Conservation (phyloP, 2,113 vertebrate species). For the Odontophorus gujanensis region DNA sequence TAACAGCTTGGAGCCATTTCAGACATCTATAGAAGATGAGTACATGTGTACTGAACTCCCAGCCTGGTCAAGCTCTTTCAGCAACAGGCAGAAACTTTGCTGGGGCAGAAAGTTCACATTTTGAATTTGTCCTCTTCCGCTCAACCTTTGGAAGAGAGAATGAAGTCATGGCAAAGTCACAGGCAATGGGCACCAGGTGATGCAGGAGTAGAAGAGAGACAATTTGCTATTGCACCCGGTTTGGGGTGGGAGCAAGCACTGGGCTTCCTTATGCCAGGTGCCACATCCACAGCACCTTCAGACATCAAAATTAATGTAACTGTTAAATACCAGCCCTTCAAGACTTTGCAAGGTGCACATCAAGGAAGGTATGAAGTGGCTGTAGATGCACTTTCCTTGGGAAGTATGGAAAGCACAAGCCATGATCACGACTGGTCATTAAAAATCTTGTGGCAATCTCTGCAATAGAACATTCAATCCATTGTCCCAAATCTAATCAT, state of each 20-base stretch:
- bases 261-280: neutral
- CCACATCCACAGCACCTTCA: neutral
- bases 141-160: neutral
- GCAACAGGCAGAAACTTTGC: neutral
- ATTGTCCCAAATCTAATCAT: conserved; percentile 74
- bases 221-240: neutral
- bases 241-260: neutral
- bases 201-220: neutral
- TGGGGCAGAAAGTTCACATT: neutral
- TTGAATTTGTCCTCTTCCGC: neutral
- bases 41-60: neutral
- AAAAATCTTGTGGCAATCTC: conserved; percentile 63
- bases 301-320: neutral
- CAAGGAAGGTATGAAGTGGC: neutral
- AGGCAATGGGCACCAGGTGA: neutral
- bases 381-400: neutral
- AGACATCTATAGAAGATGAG: neutral
- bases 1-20: neutral
- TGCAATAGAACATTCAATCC: conserved; percentile 45
- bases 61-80: neutral
- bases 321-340: neutral
- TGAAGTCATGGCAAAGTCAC: neutral
- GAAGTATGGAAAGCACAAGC: neutral
- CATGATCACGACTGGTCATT: conserved; percentile 35
- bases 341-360: neutral